Evolutionary conservation across 2,797 vertebrate species (phyloP).

Genomic region (Mus caroli): DNA sequence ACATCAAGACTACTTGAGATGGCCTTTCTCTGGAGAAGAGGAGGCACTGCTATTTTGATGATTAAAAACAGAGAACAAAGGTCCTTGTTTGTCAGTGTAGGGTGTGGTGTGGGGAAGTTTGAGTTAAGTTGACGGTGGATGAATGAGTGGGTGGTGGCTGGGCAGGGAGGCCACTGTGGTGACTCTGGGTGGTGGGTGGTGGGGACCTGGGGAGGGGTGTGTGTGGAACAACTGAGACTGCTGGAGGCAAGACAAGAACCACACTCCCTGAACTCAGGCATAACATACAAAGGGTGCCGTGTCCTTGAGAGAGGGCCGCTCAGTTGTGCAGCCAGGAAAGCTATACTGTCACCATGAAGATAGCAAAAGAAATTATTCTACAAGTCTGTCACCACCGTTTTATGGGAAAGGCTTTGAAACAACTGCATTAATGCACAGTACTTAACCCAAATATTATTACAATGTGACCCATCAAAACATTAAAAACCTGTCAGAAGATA

Average conservation of each 20-base stretch:
- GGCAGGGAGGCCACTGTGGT: neutral
- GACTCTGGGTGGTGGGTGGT: neutral
- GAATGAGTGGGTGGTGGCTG: neutral
- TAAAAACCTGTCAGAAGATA: slow-evolving; percentile 1
- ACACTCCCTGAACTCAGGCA: neutral
- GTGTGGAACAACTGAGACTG: neutral
- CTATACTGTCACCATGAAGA: neutral
- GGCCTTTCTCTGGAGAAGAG: slow-evolving; percentile 60
- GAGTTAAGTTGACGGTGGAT: neutral
- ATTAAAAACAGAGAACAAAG: slow-evolving; percentile 68
- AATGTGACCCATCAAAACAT: neutral
- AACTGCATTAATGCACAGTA: neutral
- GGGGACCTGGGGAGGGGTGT: neutral
- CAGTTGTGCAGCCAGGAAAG: neutral
- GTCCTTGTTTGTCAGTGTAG: slow-evolving; percentile 35
- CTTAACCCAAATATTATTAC: slow-evolving; percentile 14
- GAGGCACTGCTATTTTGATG: slow-evolving; percentile 61
- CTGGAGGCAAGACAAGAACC: neutral
- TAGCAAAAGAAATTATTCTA: neutral
- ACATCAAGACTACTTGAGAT: slow-evolving; percentile 71
- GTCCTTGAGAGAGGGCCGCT: neutral
- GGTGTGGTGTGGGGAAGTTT: slow-evolving; percentile 36
- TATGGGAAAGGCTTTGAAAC: slow-evolving; percentile 43
- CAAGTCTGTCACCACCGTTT: neutral
- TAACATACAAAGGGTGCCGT: neutral